phyloP scores from a whole-genome alignment of 2,797 vertebrate species.

The Crax fasciolata region DNA sequence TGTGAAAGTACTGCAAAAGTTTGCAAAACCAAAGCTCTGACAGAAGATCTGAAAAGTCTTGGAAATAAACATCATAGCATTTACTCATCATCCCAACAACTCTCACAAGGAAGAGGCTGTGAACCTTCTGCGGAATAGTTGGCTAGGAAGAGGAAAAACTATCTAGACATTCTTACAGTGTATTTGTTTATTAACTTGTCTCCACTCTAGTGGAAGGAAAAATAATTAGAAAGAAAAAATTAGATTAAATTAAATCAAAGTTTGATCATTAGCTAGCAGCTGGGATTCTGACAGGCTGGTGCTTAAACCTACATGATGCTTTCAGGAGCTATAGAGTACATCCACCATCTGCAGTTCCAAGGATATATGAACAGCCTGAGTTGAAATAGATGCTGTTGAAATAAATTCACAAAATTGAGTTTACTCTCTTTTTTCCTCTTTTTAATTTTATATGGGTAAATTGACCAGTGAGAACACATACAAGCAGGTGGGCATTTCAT shows the following conservation, averaged over 20 bases:
- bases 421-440: background rate
- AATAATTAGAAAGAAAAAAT: slow-evolving; percentile 1
- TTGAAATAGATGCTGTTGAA: background rate
- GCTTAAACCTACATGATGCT: background rate
- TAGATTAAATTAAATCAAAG: slow-evolving; percentile 6
- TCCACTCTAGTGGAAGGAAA: background rate
- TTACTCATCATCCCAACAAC: background rate
- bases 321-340: background rate
- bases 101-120: background rate
- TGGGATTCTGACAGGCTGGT: slow-evolving; percentile 10
- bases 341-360: background rate
- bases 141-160: background rate
- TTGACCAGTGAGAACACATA: background rate
- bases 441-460: background rate
- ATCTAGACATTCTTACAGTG: background rate
- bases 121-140: background rate
- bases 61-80: background rate
- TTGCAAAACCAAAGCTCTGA: background rate
- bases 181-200: background rate
- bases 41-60: background rate
- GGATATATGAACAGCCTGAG: background rate
- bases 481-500: background rate
- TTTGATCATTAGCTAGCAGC: slow-evolving; percentile 2
- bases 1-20: background rate
- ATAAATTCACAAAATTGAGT: background rate